A percentile compares a stretch with the other conserved stretches of the same genome.
These are phyloP conservation scores for Stenoptilia bipunctidactyla DNA, from an alignment of 2,888 invertebrate species.

Conservation along the genomic window DNA sequence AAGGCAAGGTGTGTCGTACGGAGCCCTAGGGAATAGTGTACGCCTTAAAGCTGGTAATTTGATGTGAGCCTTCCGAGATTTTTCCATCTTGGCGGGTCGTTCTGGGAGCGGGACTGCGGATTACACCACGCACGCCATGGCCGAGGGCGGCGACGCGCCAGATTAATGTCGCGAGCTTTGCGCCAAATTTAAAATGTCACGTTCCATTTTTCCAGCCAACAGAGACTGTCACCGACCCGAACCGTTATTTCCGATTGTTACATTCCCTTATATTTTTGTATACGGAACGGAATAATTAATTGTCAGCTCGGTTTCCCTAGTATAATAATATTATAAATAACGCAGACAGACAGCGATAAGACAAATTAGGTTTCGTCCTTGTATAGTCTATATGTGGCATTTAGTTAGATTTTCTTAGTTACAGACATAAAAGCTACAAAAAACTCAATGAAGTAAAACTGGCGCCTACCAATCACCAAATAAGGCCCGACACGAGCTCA, in stretches of 20 bases:
- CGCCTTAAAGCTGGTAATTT: conserved; percentile 69
- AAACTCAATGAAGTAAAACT: conserved; percentile 67
- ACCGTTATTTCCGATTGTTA: conserved; percentile 35
- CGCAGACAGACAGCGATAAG: not conserved
- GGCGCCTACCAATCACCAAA: conserved; percentile 70
- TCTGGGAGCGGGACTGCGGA: conserved; percentile 47
- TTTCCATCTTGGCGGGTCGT: conserved; percentile 62
- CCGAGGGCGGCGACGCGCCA: conserved; percentile 60
- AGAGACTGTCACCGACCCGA: conserved; percentile 39
- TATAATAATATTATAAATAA: not conserved
- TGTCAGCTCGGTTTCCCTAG: not conserved
- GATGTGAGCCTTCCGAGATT: conserved; percentile 66
- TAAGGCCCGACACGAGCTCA: conserved; percentile 61
- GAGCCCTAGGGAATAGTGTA: conserved; percentile 54
- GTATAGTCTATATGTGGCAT: not conserved
- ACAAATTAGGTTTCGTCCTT: not conserved
- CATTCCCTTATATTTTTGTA: conserved; percentile 20
- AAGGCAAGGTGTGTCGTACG: conserved; percentile 64
- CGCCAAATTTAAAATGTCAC: conserved; percentile 66
- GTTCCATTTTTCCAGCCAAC: conserved; percentile 62
- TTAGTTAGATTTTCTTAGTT: conserved; percentile 18
- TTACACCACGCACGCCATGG: conserved; percentile 57
- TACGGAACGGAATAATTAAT: not conserved
- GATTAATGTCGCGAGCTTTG: conserved; percentile 65
- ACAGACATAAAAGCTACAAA: conserved; percentile 57